Conservation (phyloP, 2,113 vertebrate genomes). For the Dasyprocta punctata region DNA sequence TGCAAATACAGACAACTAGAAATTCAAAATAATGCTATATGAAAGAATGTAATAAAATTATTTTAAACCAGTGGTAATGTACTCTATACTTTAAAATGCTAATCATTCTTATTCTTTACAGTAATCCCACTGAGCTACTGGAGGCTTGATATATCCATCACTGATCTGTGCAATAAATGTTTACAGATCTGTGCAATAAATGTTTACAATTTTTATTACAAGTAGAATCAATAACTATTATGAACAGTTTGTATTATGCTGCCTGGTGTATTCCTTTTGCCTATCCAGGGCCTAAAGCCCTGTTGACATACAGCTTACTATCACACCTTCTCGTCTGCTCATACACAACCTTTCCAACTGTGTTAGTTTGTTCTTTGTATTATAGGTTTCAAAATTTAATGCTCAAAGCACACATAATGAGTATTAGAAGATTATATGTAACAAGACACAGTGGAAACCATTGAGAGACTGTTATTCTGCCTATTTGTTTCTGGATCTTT, state of each 20-base stretch:
- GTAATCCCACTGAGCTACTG: neutral
- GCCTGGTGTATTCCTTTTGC: neutral
- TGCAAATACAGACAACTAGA: neutral
- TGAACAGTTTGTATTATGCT: neutral
- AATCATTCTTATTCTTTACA: neutral
- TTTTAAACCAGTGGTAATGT: neutral
- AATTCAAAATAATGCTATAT: neutral
- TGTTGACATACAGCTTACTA: neutral
- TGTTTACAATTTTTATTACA: neutral
- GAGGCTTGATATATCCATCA: neutral
- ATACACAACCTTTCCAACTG: neutral
- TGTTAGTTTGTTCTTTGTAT: neutral
- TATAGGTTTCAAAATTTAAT: neutral
- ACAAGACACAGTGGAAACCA: neutral
- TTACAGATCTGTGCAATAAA: neutral
- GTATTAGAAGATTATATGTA: neutral
- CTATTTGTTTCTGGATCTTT: neutral
- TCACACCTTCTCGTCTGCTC: neutral
- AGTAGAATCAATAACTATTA: neutral
- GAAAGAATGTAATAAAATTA: neutral
- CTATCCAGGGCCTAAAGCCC: neutral
- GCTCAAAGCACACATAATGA: neutral
- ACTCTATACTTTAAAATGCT: neutral
- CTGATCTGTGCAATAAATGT: neutral
- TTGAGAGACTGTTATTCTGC: neutral